phyloP scores from a whole-genome alignment of 2,113 vertebrate genomes.

The Microtus oregoni region DNA sequence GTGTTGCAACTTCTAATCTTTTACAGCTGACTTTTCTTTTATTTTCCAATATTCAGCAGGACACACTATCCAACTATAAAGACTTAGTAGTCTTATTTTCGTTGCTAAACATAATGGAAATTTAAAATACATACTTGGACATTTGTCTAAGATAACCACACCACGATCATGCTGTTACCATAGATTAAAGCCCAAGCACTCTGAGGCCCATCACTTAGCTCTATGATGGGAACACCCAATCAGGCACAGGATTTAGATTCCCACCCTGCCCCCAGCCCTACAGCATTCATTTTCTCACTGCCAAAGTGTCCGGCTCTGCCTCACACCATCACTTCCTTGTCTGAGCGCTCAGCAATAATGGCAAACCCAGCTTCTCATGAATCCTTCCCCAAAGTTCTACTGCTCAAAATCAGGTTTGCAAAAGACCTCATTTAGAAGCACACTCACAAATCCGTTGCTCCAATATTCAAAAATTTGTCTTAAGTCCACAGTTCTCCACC shows the following conservation, averaged over 20 bases:
- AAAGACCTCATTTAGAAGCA: background rate
- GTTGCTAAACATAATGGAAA: slow-evolving; percentile 14
- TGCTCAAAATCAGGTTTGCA: slow-evolving; percentile 10
- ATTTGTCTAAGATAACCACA: slow-evolving; percentile 23
- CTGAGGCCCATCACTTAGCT: background rate
- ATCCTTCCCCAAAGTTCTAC: background rate
- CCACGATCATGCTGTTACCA: background rate
- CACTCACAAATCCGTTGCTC: background rate
- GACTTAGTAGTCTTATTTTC: background rate
- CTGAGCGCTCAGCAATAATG: background rate
- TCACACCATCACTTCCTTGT: background rate
- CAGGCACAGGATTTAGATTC: background rate
- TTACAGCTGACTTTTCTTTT: background rate
- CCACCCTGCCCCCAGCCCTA: background rate
- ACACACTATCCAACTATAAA: background rate
- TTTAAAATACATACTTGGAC: slow-evolving; percentile 21
- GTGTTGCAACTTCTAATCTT: background rate
- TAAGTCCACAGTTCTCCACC: background rate
- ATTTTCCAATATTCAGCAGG: background rate
- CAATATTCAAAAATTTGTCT: slow-evolving; percentile 17
- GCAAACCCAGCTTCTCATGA: background rate
- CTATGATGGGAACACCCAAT: background rate
- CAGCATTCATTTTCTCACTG: background rate
- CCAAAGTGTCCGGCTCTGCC: background rate
- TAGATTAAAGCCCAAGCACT: background rate